phyloP scores from a whole-genome alignment of 2,888 invertebrate species.

The Busseola fusca region DNA sequence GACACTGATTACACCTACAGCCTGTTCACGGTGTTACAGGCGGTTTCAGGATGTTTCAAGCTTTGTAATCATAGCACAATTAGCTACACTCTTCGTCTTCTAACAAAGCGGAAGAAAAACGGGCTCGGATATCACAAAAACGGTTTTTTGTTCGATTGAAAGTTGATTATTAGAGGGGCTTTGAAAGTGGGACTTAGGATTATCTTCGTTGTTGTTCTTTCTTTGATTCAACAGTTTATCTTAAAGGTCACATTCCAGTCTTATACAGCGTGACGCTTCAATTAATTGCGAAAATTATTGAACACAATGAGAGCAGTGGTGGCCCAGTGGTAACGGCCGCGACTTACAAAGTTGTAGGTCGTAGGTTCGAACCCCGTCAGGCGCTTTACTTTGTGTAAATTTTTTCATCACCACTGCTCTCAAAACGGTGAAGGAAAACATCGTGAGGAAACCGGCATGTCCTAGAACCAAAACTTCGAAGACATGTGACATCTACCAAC shows the following conservation, averaged over 20 bases:
- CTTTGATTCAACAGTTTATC: conserved; percentile 3
- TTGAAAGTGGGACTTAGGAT: neutral
- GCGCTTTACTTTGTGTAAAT: no score
- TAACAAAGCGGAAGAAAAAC: conserved; percentile 54
- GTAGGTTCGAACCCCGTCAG: no score
- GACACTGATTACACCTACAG: conserved; percentile 69
- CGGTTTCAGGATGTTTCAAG: conserved; percentile 36
- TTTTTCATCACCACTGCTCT: no score
- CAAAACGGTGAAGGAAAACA: no score
- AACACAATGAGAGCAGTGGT: no score
- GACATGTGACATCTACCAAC: no score
- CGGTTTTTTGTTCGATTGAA: conserved; percentile 30
- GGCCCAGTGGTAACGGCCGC: no score
- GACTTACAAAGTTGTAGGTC: no score
- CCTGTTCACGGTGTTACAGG: conserved; percentile 33
- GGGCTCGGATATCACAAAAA: conserved; percentile 39
- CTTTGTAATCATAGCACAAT: conserved; percentile 64
- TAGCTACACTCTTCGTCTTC: conserved; percentile 46
- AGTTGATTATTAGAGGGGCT: conserved; percentile 15
- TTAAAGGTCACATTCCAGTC: neutral
- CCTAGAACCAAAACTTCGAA: no score
- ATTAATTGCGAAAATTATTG: no score
- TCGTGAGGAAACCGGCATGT: no score
- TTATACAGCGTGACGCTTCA: neutral
- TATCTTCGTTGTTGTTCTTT: neutral